Conservation (phyloP, 2,797 vertebrate genomes). For the Silurus lanzhouensis region DNA sequence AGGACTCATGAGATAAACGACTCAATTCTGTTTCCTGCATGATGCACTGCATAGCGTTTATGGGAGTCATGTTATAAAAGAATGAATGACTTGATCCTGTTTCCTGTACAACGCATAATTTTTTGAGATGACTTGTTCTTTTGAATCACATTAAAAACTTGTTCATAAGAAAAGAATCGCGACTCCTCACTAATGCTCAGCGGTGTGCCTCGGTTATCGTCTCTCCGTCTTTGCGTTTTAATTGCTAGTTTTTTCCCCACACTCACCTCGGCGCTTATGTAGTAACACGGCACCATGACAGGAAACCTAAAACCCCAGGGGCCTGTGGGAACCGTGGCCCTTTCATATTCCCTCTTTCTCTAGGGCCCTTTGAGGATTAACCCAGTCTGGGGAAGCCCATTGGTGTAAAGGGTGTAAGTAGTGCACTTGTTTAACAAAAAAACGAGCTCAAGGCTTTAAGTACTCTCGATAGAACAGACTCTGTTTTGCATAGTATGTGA, state of each 20-base stretch:
- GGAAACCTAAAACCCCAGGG: conserved; percentile 60
- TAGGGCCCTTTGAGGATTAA: conserved; percentile 48
- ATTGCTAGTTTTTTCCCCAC: conserved; percentile 47
- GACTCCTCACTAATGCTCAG: not conserved
- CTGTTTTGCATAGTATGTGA: conserved; percentile 19
- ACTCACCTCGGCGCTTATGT: conserved; percentile 59
- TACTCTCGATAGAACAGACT: not conserved
- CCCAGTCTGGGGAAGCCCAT: conserved; percentile 33
- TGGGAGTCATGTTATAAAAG: too few species aligned
- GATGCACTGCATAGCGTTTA: too few species aligned
- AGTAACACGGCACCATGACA: conserved; percentile 64
- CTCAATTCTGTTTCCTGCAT: too few species aligned
- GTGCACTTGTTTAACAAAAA: conserved; percentile 32
- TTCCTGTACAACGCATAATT: too few species aligned
- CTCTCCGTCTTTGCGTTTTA: conserved; percentile 39
- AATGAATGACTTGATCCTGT: too few species aligned
- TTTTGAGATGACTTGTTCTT: too few species aligned
- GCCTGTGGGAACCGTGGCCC: conserved; percentile 46
- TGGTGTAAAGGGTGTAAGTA: conserved; percentile 29
- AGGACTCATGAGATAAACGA: too few species aligned
- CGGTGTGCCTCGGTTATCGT: conserved; percentile 25
- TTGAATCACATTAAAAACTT: too few species aligned
- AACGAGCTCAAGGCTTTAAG: conserved; percentile 1
- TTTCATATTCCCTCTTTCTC: conserved; percentile 41
- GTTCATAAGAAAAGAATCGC: too few species aligned